Evolutionary conservation across 2,888 invertebrate species (phyloP).

Genomic region (Acrobasis repandana): DNA sequence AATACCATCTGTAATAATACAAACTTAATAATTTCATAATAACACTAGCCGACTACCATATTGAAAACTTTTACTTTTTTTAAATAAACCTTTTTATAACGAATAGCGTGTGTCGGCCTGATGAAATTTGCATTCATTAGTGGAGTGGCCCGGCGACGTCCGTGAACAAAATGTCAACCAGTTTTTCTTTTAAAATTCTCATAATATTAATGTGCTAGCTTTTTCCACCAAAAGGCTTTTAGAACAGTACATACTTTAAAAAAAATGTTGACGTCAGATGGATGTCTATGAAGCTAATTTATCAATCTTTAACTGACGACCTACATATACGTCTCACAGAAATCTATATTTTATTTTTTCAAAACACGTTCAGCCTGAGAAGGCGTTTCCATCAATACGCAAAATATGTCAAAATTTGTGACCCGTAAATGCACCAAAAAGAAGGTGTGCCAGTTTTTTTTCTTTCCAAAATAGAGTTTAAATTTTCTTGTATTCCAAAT

Average conservation of each 20-base stretch:
- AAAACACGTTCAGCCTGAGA: too few relatives aligned
- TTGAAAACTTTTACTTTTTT: slow-evolving; percentile 36
- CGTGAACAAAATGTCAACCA: slow-evolving; percentile 53
- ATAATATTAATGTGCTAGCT: slow-evolving; percentile 14
- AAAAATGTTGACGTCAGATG: background rate
- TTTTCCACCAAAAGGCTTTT: slow-evolving; percentile 2
- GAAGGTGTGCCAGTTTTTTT: too few relatives aligned
- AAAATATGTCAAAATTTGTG: too few relatives aligned
- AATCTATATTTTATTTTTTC: too few relatives aligned
- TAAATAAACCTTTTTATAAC: slow-evolving; percentile 60
- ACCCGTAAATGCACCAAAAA: too few relatives aligned
- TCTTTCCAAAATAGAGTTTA: too few relatives aligned
- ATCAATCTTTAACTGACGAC: slow-evolving; percentile 6
- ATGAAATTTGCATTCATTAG: slow-evolving; percentile 78
- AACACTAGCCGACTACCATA: background rate
- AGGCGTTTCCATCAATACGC: too few relatives aligned
- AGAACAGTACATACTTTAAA: background rate
- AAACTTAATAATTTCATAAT: background rate
- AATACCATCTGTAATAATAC: too few relatives aligned
- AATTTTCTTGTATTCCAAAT: too few relatives aligned
- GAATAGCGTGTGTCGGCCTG: slow-evolving; percentile 59
- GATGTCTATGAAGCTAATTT: slow-evolving; percentile 2
- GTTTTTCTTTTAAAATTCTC: slow-evolving; percentile 43
- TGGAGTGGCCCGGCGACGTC: slow-evolving; percentile 49
- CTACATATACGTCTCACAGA: too few relatives aligned